These are phyloP conservation scores for Kradibia gibbosae DNA, from an alignment of 1,140 invertebrate genomes.

Conservation along the genomic window DNA sequence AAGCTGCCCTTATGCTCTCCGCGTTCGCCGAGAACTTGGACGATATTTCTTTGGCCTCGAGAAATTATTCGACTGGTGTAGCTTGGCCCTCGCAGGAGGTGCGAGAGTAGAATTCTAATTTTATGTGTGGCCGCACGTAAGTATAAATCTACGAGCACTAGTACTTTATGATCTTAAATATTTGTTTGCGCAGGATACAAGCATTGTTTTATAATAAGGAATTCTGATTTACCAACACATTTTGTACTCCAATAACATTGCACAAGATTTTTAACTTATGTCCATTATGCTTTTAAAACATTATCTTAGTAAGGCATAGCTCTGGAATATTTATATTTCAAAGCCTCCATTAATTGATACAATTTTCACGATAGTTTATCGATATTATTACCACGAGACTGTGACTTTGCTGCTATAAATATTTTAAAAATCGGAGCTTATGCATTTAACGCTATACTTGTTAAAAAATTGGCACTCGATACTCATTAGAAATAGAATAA, in stretches of 20 bases:
- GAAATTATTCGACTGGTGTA: slow-evolving; percentile 38
- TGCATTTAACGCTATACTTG: background rate
- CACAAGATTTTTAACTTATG: background rate
- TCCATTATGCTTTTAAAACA: background rate
- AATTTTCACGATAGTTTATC: background rate
- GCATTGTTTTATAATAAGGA: background rate
- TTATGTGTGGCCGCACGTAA: background rate
- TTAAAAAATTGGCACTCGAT: background rate
- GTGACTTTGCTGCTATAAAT: background rate
- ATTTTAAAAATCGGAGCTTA: background rate
- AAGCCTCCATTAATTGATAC: background rate
- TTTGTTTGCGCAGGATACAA: background rate
- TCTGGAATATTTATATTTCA: background rate
- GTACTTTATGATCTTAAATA: background rate
- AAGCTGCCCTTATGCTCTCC: slow-evolving; percentile 11
- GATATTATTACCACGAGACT: background rate
- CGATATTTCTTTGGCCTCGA: slow-evolving; percentile 36
- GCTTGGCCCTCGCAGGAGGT: slow-evolving; percentile 2
- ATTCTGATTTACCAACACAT: background rate
- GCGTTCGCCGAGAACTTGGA: background rate
- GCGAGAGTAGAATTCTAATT: slow-evolving; percentile 33
- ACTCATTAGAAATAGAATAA: background rate
- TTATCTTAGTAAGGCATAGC: background rate
- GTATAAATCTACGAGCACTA: background rate
- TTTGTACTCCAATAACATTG: background rate